A percentile compares a stretch with the other conserved stretches of the same genome.
Evolutionary conservation across 2,797 vertebrate genomes (phyloP).

Genomic region (Adrianichthys oophorus): DNA sequence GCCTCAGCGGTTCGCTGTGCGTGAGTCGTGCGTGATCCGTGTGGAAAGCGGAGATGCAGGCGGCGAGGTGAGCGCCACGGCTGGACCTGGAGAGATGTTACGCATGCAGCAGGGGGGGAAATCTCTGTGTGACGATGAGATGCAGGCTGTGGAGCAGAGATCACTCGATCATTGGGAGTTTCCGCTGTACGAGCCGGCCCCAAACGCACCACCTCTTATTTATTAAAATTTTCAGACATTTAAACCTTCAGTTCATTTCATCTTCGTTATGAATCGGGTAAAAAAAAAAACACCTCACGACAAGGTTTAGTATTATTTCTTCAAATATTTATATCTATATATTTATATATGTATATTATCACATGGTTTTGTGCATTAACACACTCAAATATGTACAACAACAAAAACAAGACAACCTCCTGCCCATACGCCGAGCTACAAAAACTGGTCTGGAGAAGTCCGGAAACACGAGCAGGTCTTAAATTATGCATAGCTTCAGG

Average conservation of each 20-base stretch:
- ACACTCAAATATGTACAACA: conserved; percentile 32
- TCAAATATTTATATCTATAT: conserved; percentile 74
- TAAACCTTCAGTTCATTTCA: too few relatives aligned
- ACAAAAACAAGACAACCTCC: conserved; percentile 30
- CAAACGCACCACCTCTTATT: conserved; percentile 50
- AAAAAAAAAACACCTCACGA: conserved; percentile 23
- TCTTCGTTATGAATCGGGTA: too few relatives aligned
- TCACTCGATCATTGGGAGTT: conserved; percentile 50
- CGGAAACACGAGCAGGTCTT: conserved; percentile 41
- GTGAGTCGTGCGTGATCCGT: conserved; percentile 57
- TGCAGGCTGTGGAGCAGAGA: conserved; percentile 52
- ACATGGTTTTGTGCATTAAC: conserved; percentile 63
- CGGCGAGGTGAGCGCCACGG: conserved; percentile 56
- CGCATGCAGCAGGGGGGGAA: conserved; percentile 74
- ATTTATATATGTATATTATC: conserved; percentile 70
- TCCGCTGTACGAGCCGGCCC: conserved; percentile 36
- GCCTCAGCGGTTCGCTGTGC: conserved; percentile 33
- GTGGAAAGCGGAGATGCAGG: conserved; percentile 50
- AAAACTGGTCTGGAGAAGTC: conserved; percentile 16
- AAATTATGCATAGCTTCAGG: conserved; percentile 72
- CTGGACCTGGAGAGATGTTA: conserved; percentile 67
- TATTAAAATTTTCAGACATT: too few relatives aligned
- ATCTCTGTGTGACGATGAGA: conserved; percentile 75
- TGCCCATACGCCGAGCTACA: conserved; percentile 31
- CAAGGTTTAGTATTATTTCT: conserved; percentile 41